Conservation (phyloP, 2,113 vertebrate genomes). For the Scortum barcoo region DNA sequence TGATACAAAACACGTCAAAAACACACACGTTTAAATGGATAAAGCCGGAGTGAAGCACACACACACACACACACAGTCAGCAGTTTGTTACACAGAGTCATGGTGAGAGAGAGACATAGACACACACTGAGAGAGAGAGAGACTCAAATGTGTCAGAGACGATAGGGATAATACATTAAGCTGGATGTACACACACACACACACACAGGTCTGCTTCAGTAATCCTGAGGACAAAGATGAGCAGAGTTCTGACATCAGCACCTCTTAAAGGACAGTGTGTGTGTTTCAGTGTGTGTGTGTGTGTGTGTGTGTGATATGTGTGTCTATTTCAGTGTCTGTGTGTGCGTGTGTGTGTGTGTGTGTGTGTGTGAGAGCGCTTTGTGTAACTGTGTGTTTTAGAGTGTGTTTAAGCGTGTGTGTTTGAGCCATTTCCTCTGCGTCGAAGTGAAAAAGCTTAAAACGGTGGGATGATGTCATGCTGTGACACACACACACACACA, state of each 20-base stretch:
- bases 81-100: slow-evolving; percentile 60
- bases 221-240: slow-evolving; percentile 70
- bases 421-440: slow-evolving; percentile 69
- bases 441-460: slow-evolving; percentile 64
- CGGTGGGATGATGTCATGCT: slow-evolving; percentile 70
- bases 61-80: slow-evolving; percentile 52
- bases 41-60: slow-evolving; percentile 10
- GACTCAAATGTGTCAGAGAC: slow-evolving; percentile 62
- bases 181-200: slow-evolving; percentile 52
- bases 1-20: slow-evolving; percentile 1
- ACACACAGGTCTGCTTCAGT: slow-evolving; percentile 54
- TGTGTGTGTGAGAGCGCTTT: slow-evolving; percentile 10
- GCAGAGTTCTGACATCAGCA: slow-evolving; percentile 76
- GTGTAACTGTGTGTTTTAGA: slow-evolving; percentile 2
- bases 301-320: slow-evolving; percentile 21
- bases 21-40: slow-evolving; percentile 35
- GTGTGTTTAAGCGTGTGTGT: slow-evolving; percentile 30
- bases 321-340: slow-evolving; percentile 19
- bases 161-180: slow-evolving; percentile 72
- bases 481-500: slow-evolving; percentile 27
- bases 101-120: neutral
- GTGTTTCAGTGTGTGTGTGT: slow-evolving; percentile 30
- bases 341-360: slow-evolving; percentile 3
- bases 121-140: slow-evolving; percentile 18
- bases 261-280: slow-evolving; percentile 59